phyloP scores from a whole-genome alignment of 2,113 vertebrate genomes.

The Chinchilla lanigera region DNA sequence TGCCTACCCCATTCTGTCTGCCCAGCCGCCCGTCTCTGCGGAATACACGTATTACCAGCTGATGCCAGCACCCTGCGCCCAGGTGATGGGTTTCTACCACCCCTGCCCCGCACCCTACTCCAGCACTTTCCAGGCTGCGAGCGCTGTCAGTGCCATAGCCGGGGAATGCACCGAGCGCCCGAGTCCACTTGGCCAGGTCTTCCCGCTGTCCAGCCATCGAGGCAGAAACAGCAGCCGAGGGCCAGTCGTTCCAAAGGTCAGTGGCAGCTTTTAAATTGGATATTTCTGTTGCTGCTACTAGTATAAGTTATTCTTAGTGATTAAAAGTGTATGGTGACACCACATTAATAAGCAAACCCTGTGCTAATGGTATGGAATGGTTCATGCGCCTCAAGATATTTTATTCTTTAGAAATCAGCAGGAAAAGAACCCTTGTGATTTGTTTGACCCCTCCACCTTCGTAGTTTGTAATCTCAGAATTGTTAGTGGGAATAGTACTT shows the following conservation, averaged over 20 bases:
- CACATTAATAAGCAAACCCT: not conserved
- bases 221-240: conserved; percentile 90
- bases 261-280: conserved; percentile 57
- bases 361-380: not conserved
- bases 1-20: conserved; percentile 96
- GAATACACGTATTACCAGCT: conserved; percentile 98
- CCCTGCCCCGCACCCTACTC: conserved; percentile 93
- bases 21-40: conserved; percentile 95
- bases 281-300: conserved; percentile 34
- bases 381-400: not conserved
- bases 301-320: conserved; percentile 43
- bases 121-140: conserved; percentile 91
- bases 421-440: conserved; percentile 18
- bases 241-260: conserved; percentile 92
- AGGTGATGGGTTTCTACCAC: conserved; percentile 99
- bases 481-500: conserved; percentile 21
- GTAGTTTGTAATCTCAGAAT: not conserved
- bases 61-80: conserved; percentile 96
- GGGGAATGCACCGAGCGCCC: conserved; percentile 93
- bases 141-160: conserved; percentile 89
- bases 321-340: not conserved
- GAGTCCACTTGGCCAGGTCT: conserved; percentile 87
- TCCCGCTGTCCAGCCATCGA: conserved; percentile 89
- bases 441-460: not conserved
- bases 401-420: conserved; percentile 29